phyloP scores from a whole-genome alignment of 2,888 invertebrate genomes.

The Pandemis cinnamomeana region DNA sequence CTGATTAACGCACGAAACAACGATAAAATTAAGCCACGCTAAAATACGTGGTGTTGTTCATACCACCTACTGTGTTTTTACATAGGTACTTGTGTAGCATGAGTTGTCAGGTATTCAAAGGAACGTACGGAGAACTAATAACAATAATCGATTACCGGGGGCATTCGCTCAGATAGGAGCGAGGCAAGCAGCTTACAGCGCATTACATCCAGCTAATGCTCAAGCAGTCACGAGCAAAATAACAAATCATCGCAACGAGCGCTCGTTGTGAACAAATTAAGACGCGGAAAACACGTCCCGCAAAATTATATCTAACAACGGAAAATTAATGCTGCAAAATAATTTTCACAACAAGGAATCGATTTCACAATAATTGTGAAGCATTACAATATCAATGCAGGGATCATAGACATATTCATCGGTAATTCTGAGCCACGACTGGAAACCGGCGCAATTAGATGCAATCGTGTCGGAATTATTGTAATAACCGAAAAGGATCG shows the following conservation, averaged over 20 bases:
- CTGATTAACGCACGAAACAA: too few species aligned
- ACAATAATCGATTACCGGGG: slow-evolving; percentile 9
- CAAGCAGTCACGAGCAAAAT: slow-evolving; percentile 18
- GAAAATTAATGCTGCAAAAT: slow-evolving; percentile 66
- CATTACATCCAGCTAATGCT: slow-evolving; percentile 43
- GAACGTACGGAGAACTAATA: neutral
- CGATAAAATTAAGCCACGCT: too few species aligned
- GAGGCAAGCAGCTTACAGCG: slow-evolving; percentile 21
- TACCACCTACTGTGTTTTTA: too few species aligned
- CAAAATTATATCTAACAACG: slow-evolving; percentile 68
- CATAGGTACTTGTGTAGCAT: neutral
- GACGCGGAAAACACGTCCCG: slow-evolving; percentile 67
- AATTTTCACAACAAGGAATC: slow-evolving; percentile 64
- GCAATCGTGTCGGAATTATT: slow-evolving; percentile 82
- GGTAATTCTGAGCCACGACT: slow-evolving; percentile 70
- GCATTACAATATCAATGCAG: slow-evolving; percentile 54
- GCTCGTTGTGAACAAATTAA: slow-evolving; percentile 49
- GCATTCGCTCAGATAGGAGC: neutral
- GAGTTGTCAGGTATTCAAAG: slow-evolving; percentile 4
- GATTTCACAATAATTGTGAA: slow-evolving; percentile 59
- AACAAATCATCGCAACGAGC: slow-evolving; percentile 34
- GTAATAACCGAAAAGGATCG: slow-evolving; percentile 83
- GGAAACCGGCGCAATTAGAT: slow-evolving; percentile 80
- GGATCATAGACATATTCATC: slow-evolving; percentile 62
- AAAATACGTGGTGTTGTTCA: too few species aligned